Base-by-base conservation (phyloP, 2,888 invertebrate species). In the Diaperis boleti region DNA sequence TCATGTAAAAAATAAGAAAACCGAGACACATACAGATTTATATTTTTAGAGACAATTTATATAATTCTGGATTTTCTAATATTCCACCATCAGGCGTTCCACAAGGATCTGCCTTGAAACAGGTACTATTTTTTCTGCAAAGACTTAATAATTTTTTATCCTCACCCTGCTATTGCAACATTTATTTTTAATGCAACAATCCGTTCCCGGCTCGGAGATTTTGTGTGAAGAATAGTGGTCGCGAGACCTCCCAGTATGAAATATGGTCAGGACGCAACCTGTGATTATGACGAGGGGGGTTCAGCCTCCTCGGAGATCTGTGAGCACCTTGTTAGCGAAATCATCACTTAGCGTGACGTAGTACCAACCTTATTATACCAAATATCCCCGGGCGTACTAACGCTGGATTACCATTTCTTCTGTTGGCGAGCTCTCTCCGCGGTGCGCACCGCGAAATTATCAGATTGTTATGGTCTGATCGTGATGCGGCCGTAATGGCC, bases 311-410 rank as follows among this genome's bases (percentile, higher is more conserved):
- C 67, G 71, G 74, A 71, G 71, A 73, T 72, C 74, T 72, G 70
- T 70, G 76, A 76, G 78, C 79, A 76, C 78, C 79, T 79, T 79
- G 79, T 79, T 79, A 79, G 79, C 78, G 73, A 79, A 79, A 79
- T 78, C 79, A 79, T 78, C 79, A 77, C 77, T 77, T 74, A 74
- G 74, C 75, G 75, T 76, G 76, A 76, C 76, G 73, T 70, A 64
- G 69, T 67, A 65, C 70, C 67, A 54, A 62, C 64, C 67, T 67
- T 73, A 74, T 74, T 72, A 75, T 72, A 69, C 65, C 69, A 66
- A 49, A 70, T 69, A 65, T 55, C 68, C 68, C 59, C 59, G 52
- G 72, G 70, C 52, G 4, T 5, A 8, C 68, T 37, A 68, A 55
- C 62, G 42, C 62, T 54, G 47, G 42, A 47, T 47, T 47, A 47